Conservation (phyloP, 2,797 vertebrate genomes). For the Hippocampus kuda region DNA sequence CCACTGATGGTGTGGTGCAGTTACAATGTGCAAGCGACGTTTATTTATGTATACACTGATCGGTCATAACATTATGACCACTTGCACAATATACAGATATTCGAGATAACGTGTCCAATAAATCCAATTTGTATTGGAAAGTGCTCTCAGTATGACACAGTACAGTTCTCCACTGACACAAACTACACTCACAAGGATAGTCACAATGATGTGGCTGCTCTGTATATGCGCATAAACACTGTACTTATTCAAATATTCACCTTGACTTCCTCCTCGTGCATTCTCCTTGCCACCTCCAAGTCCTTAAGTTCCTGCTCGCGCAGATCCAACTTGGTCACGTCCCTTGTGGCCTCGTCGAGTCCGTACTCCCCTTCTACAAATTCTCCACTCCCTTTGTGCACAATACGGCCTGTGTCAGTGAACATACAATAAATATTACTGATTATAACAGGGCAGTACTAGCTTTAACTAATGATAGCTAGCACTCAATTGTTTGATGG, state of each 20-base stretch:
- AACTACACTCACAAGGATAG: background rate
- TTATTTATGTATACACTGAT: background rate
- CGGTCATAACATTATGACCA: background rate
- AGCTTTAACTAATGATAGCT: background rate
- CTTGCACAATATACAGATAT: background rate
- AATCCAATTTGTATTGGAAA: background rate
- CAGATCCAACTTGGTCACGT: slow-evolving; percentile 56
- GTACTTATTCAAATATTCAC: slow-evolving; percentile 49
- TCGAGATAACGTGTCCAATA: background rate
- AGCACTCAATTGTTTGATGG: background rate
- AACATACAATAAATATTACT: background rate
- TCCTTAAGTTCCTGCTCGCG: slow-evolving; percentile 77
- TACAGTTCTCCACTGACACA: background rate
- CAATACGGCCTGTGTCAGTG: slow-evolving; percentile 61
- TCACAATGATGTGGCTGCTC: background rate
- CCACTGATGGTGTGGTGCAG: background rate
- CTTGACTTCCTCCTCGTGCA: slow-evolving; percentile 89
- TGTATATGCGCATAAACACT: no score
- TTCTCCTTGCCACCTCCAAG: slow-evolving; percentile 83
- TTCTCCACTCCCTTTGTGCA: slow-evolving; percentile 41
- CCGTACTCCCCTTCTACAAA: slow-evolving; percentile 50
- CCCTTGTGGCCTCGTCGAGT: slow-evolving; percentile 62
- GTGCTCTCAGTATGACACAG: background rate
- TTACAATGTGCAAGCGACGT: background rate
- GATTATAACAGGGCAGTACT: background rate